A percentile compares a stretch with the other conserved stretches of the same genome.
Conservation (phyloP, 2,888 invertebrate genomes). For the Portevinia maculata region DNA sequence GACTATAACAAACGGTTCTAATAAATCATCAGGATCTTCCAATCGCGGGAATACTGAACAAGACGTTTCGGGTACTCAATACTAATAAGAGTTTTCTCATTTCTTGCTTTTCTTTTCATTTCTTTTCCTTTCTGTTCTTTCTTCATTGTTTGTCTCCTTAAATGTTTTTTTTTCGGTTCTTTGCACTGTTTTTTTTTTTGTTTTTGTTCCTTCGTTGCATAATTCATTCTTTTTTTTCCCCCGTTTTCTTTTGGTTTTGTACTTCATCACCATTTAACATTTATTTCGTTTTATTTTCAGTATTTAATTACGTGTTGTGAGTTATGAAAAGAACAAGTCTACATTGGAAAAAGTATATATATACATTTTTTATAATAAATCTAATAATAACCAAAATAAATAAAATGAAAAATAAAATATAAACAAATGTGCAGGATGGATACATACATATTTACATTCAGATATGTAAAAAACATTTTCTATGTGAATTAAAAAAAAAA, state of each 20-base stretch:
- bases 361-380: slow-evolving; percentile 60
- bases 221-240: background rate
- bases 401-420: slow-evolving; percentile 24
- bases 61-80: slow-evolving; percentile 80
- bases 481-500: slow-evolving; percentile 60
- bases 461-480: slow-evolving; percentile 59
- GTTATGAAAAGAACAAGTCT: slow-evolving; percentile 72
- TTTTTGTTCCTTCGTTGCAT: slow-evolving; percentile 21
- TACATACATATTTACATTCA: slow-evolving; percentile 52
- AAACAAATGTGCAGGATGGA: slow-evolving; percentile 48
- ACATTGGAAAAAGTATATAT: slow-evolving; percentile 67
- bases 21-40: slow-evolving; percentile 83
- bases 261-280: slow-evolving; percentile 48
- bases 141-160: slow-evolving; percentile 5
- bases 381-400: slow-evolving; percentile 58
- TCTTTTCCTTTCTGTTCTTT: slow-evolving; percentile 22
- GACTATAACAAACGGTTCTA: slow-evolving; percentile 82
- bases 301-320: slow-evolving; percentile 83
- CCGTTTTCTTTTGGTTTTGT: slow-evolving; percentile 26
- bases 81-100: slow-evolving; percentile 67
- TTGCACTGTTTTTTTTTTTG: slow-evolving; percentile 15
- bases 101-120: slow-evolving; percentile 39
- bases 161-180: slow-evolving; percentile 10
- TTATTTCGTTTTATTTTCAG: slow-evolving; percentile 75
- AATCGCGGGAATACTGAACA: slow-evolving; percentile 83